Base-by-base conservation (phyloP, 1,140 invertebrate genomes). In the Colletes gigas region DNA sequence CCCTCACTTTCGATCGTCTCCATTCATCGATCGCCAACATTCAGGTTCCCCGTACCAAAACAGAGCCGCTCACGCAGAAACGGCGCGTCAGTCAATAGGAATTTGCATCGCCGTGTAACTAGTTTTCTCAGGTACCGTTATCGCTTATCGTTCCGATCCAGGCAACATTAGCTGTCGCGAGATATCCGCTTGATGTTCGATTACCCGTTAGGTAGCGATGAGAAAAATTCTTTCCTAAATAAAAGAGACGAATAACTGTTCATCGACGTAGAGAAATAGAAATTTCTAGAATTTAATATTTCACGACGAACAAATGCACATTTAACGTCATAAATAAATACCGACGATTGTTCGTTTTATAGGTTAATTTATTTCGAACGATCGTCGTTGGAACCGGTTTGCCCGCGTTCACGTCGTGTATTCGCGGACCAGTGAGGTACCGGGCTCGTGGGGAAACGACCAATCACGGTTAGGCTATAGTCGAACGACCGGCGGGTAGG, bases 401-500 rank as follows among this genome's bases (percentile, higher is more conserved):
- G 60, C 7, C 21, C 19, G 66, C 50, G 70, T 19, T 30, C 76
- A 55, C 39, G 76, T 44, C 54, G 71, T 47, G 47, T 30, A 57
- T 14, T 65, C 52, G 62, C 59, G 60, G 67, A 72, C 78, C 77
- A 85, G 81, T 81, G 67, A 30, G 59, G 7, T 21, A 19, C 3
- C 14, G 52, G 67, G 9, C 12, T 39, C 55, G 15, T 60, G 54
- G 62, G 55, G 73, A 60, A 73, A 44, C 55, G 47, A 30, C 72
- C 72, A 85, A 84, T 84, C 78, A 30, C 30, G 68, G 50, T n/a
- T 30, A 19, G 39, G 9, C 62, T 83, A 67, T 74, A 75, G 59
- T 39, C 70, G 54, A 21, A 62, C 74, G 68, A 75, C 69, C 72
- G 30, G 81, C 70, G 67, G 78, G 85, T 75, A 82, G 80, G n/a